Conservation (phyloP, 2,113 vertebrate genomes). For the Dipodomys spectabilis region DNA sequence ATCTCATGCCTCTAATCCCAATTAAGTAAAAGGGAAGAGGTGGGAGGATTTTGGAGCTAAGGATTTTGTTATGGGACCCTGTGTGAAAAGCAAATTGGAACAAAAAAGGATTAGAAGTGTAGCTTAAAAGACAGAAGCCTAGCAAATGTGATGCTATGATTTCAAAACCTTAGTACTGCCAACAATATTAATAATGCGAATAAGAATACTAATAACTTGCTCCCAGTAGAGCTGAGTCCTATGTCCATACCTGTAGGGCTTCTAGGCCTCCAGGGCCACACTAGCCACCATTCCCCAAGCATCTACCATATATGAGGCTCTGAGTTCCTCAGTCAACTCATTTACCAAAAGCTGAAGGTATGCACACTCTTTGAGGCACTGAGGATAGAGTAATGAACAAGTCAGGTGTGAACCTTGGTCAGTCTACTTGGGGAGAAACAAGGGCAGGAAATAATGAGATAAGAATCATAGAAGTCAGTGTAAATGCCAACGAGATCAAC, state of each 20-base stretch:
- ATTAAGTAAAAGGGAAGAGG: too few species aligned
- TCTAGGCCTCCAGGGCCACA: background rate
- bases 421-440: background rate
- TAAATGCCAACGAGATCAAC: background rate
- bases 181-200: background rate
- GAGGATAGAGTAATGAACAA: background rate
- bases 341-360: background rate
- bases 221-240: background rate
- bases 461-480: background rate
- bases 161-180: too few species aligned
- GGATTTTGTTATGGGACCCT: too few species aligned
- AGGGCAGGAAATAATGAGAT: background rate
- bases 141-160: too few species aligned
- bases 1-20: too few species aligned
- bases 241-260: rapidly evolving
- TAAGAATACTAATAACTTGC: background rate
- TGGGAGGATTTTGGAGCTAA: too few species aligned
- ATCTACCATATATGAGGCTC: rapidly evolving
- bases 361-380: background rate
- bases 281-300: background rate
- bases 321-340: background rate
- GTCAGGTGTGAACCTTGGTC: background rate
- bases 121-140: too few species aligned
- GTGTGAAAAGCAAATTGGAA: too few species aligned
- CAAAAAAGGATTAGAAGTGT: too few species aligned